Evolutionary conservation across 1,140 invertebrate genomes (phyloP).

Genomic region (Drosophila kanapiae): DNA sequence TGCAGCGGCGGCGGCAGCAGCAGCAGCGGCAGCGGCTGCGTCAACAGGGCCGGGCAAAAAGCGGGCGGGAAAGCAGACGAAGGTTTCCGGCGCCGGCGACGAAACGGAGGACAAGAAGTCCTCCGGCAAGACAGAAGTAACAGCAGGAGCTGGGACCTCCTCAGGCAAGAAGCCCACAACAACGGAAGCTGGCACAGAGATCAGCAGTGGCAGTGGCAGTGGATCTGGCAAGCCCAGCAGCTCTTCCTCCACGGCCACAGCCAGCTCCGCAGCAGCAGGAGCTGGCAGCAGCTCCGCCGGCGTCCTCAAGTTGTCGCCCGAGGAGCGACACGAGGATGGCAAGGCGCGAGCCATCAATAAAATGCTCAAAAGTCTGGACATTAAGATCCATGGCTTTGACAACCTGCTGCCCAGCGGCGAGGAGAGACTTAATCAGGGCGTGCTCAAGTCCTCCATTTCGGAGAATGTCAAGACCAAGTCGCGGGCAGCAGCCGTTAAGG

Average conservation of each 20-base stretch:
- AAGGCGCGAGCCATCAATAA: constrained; percentile 82
- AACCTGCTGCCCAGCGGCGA: constrained; percentile 78
- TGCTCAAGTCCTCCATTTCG: constrained; percentile 84
- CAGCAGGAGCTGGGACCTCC: not conserved
- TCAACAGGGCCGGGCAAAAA: constrained; percentile 48
- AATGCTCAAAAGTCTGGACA: constrained; percentile 84
- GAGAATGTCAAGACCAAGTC: constrained; percentile 85
- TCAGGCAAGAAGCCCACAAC: constrained; percentile 40
- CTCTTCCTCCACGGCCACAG: not conserved
- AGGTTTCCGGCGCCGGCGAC: constrained; percentile 29
- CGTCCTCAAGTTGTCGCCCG: constrained; percentile 37
- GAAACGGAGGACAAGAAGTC: constrained; percentile 61
- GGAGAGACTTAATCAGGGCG: constrained; percentile 58
- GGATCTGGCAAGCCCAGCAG: constrained; percentile 2
- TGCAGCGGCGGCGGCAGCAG: constrained; percentile 37
- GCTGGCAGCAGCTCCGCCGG: constrained; percentile 2
- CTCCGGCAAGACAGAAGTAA: constrained; percentile 9
- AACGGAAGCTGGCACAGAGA: constrained; percentile 17
- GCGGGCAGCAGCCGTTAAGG: constrained; percentile 78
- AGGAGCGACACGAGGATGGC: constrained; percentile 74
- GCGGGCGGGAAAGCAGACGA: constrained; percentile 57
- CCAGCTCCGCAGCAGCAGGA: not conserved
- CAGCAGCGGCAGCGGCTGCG: constrained; percentile 23
- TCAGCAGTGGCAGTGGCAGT: not conserved
- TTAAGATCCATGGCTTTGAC: constrained; percentile 84